Conservation (phyloP, 1,140 invertebrate species). For the Parasteatoda tepidariorum region DNA sequence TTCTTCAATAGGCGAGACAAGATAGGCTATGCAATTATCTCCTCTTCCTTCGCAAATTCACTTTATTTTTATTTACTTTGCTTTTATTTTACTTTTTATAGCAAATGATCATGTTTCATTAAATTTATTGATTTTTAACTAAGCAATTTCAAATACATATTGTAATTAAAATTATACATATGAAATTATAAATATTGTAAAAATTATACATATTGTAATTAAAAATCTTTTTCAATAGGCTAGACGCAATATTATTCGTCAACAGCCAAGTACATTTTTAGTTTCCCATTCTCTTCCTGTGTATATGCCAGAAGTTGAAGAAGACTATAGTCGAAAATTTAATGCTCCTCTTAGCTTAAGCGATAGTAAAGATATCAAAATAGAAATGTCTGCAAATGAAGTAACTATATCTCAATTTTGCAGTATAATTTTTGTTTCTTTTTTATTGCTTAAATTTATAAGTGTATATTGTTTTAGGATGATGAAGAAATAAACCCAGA, state of each 20-base stretch:
- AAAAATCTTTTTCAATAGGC: neutral
- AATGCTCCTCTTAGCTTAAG: too few relatives aligned
- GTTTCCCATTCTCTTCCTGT: conserved; percentile 36
- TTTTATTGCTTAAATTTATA: neutral
- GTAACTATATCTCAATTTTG: neutral
- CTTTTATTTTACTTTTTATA: too few relatives aligned
- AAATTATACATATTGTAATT: neutral
- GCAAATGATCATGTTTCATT: too few relatives aligned
- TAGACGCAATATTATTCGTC: conserved; percentile 38
- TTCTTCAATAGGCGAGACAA: too few relatives aligned
- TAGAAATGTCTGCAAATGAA: conserved; percentile 20
- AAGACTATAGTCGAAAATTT: conserved; percentile 12
- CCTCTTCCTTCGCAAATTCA: too few relatives aligned
- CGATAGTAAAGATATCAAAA: conserved; percentile 32
- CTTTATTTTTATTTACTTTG: too few relatives aligned
- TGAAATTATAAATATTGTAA: too few relatives aligned
- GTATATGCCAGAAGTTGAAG: conserved; percentile 43
- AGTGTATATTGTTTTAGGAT: conserved; percentile 62
- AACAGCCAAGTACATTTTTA: conserved; percentile 49
- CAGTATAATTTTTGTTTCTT: conserved; percentile 65
- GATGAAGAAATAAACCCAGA: conserved; percentile 66
- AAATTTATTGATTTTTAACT: too few relatives aligned
- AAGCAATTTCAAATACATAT: too few relatives aligned
- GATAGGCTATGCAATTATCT: too few relatives aligned
- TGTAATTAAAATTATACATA: too few relatives aligned